Conservation (phyloP, 2,113 vertebrate genomes). For the Jaculus jaculus region DNA sequence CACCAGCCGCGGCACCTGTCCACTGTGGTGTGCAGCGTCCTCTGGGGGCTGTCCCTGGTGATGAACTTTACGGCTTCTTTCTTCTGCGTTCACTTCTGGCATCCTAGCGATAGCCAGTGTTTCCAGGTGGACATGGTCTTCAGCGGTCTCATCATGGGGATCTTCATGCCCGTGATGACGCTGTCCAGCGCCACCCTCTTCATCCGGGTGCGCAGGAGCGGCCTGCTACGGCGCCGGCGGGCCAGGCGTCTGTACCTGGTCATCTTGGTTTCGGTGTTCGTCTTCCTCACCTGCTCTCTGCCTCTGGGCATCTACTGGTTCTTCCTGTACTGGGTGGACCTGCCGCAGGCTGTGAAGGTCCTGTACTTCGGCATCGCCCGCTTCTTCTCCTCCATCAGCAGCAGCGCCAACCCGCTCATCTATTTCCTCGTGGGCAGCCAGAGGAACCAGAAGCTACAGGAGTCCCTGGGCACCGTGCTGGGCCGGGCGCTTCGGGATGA, state of each 20-base stretch:
- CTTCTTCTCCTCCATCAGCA: neutral
- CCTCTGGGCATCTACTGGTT: conserved; percentile 65
- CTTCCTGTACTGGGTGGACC: neutral
- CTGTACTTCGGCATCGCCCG: neutral
- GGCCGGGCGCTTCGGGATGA: neutral
- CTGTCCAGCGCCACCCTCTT: conserved; percentile 50
- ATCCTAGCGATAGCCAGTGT: accelerated
- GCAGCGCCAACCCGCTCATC: neutral
- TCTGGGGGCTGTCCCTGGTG: conserved; percentile 52
- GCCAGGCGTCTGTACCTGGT: conserved; percentile 4
- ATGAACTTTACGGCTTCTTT: neutral
- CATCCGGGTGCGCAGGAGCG: neutral
- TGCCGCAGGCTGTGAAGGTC: accelerated
- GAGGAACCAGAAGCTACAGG: neutral
- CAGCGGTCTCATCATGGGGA: neutral
- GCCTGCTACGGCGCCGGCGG: neutral
- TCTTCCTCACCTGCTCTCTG: conserved; percentile 57
- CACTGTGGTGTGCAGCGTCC: accelerated
- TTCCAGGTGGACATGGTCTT: accelerated
- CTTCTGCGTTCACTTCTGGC: neutral
- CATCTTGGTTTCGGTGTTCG: conserved; percentile 22
- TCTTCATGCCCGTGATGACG: conserved; percentile 58
- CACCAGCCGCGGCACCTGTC: neutral
- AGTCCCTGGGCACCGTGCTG: conserved; percentile 8
- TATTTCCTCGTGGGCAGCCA: conserved; percentile 48